These are phyloP conservation scores for Plestiodon gilberti DNA, from an alignment of 2,113 vertebrate species.

Conservation along the genomic window DNA sequence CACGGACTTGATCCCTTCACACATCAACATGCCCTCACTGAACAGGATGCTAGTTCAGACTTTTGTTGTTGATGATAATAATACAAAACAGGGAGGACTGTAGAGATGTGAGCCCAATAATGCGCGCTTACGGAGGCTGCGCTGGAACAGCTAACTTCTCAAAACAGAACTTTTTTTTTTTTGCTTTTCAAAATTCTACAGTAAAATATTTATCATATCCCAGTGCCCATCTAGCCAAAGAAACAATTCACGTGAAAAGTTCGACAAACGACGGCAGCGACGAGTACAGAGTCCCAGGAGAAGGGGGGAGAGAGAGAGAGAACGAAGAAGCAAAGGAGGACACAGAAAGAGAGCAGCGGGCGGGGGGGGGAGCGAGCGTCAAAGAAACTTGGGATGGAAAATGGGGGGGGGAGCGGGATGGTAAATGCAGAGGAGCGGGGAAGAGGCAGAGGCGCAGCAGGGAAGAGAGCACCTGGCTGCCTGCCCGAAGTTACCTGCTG, in stretches of 20 bases:
- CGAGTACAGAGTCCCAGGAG: neutral
- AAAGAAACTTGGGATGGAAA: neutral
- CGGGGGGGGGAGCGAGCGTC: too few relatives aligned
- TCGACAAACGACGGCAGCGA: neutral
- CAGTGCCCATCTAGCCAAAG: too few relatives aligned
- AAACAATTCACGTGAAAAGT: too few relatives aligned
- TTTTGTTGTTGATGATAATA: too few relatives aligned
- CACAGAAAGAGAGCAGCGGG: neutral
- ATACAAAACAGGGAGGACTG: neutral
- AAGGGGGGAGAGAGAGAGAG: neutral
- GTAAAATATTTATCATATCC: neutral
- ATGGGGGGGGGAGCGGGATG: neutral
- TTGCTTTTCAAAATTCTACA: neutral
- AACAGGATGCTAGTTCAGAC: too few relatives aligned
- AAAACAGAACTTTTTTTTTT: neutral
- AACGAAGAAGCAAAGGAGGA: too few relatives aligned
- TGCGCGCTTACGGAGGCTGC: neutral
- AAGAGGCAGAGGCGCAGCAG: too few relatives aligned
- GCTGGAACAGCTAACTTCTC: neutral
- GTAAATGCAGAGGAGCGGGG: neutral
- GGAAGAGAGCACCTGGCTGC: too few relatives aligned
- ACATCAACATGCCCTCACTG: neutral
- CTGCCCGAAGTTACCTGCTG: slow-evolving; percentile 2
- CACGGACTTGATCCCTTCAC: neutral
- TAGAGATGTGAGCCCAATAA: neutral